A percentile compares a stretch with the other conserved stretches of the same genome.
phyloP scores from a whole-genome alignment of 2,888 invertebrate genomes.

The Macrophya alboannulata region DNA sequence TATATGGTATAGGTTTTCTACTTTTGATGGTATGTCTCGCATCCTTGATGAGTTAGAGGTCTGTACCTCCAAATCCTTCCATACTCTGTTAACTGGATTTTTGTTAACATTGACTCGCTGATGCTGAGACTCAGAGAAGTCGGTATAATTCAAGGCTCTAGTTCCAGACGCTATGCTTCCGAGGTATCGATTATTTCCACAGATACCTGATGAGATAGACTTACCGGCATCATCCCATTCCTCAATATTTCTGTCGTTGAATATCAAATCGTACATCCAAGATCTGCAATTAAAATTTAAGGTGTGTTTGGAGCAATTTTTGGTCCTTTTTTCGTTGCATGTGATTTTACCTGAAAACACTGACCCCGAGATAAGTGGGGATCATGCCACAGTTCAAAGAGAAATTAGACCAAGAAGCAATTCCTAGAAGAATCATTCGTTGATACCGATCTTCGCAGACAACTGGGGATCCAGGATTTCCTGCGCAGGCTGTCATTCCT shows the following conservation, averaged over 20 bases:
- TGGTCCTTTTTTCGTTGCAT: background rate
- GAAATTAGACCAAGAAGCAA: constrained; percentile 70
- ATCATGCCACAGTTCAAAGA: constrained; percentile 67
- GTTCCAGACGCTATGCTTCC: constrained; percentile 44
- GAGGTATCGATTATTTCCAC: constrained; percentile 46
- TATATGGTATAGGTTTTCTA: background rate
- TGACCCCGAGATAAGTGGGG: constrained; percentile 67
- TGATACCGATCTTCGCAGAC: constrained; percentile 67
- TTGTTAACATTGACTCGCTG: background rate
- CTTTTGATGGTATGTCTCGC: constrained; percentile 26
- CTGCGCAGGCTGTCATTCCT: constrained; percentile 68
- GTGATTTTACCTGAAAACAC: constrained; percentile 63
- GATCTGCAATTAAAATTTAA: constrained; percentile 57
- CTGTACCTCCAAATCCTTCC: constrained; percentile 43
- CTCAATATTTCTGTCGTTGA: constrained; percentile 58
- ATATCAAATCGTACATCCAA: constrained; percentile 67
- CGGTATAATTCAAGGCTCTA: constrained; percentile 56
- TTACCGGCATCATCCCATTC: constrained; percentile 20
- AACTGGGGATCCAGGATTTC: constrained; percentile 71
- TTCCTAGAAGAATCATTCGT: constrained; percentile 66
- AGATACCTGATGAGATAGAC: constrained; percentile 37
- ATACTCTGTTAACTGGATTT: constrained; percentile 41
- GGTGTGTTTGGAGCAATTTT: background rate
- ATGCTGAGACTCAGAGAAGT: background rate
- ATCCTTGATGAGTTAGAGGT: constrained; percentile 7